Base-by-base conservation (phyloP, 2,888 invertebrate species). In the Anarsia innoxiella region DNA sequence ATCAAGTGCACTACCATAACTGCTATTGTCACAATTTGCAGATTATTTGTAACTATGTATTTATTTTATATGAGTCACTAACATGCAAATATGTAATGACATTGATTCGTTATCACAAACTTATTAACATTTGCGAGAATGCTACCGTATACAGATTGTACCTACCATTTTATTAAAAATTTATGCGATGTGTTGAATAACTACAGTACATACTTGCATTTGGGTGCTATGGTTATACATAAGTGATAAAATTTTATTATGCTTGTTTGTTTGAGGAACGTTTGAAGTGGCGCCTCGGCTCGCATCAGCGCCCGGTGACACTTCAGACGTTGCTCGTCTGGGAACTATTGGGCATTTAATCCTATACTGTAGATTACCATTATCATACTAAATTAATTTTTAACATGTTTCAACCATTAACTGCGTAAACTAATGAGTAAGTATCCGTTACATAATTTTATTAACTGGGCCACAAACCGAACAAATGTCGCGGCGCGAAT, bases 261-360 rank as follows among this genome's bases (percentile, higher is more conserved):
- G 83, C 83, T 83, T 84, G 78, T 80, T 75, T 41, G 76, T 70
- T 77, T 56, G 72, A 69, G 72, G 64, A 58, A 60, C 71, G 69
- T 54, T 75, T 61, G 79, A 76, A 44, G 56, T 70, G 67, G 56
- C 40, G 41, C 8, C 8, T n/a, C 8, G 25, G 4, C 4, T 6
- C 19, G 4, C 19, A 6, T 43, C 41, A 36, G 12, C 39, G 28
- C 25, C 37, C 28, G 15, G 15, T 13, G 40, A 51, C 68, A 73
- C 60, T 36, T 75, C 83, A 66, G 70, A 63, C 69, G 66, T 67
- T 67, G 75, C 69, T 69, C 73, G 51, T 58, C 50, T 80, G 85
- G 85, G 85, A 79, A 83, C 85, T 85, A 83, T 86, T 85, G 86
- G 86, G 86, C 86, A 85, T 86, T 83, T 85, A 85, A 85, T 84